phyloP scores from a whole-genome alignment of 2,113 vertebrate genomes.

The Phrynocephalus versicolor region DNA sequence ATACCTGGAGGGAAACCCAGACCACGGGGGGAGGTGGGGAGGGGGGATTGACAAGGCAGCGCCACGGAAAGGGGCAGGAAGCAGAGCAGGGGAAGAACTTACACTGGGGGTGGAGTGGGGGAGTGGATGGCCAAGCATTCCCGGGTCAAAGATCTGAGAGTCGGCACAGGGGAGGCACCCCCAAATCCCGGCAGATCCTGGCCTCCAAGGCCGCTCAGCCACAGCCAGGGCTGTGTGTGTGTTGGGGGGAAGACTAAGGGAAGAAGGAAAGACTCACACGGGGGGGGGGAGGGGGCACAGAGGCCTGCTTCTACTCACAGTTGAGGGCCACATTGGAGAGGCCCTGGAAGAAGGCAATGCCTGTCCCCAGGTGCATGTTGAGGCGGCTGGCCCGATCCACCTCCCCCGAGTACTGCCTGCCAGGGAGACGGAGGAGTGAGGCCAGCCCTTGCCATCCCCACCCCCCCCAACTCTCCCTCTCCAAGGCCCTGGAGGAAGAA shows the following conservation, averaged over 20 bases:
- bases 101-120: background rate
- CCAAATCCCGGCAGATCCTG: rapidly evolving
- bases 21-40: rapidly evolving
- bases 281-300: background rate
- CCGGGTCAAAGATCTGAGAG: too few species aligned
- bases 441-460: too few species aligned
- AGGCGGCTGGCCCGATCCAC: conserved; percentile 83
- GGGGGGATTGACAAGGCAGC: background rate
- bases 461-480: too few species aligned
- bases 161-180: background rate
- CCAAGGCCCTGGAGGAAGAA: background rate
- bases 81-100: background rate
- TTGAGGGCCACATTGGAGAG: conserved; percentile 92
- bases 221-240: too few species aligned
- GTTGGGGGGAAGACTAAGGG: background rate
- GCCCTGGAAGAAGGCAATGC: conserved; percentile 94
- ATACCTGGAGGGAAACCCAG: conserved; percentile 75
- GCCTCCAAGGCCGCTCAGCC: too few species aligned
- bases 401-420: conserved; percentile 83
- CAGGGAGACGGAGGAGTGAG: background rate
- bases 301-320: conserved; percentile 75
- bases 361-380: conserved; percentile 86
- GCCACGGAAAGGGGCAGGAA: too few species aligned
- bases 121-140: too few species aligned
- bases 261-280: background rate